Base-by-base conservation (phyloP, 2,888 invertebrate species). In the Pachliopta kotzebuea region DNA sequence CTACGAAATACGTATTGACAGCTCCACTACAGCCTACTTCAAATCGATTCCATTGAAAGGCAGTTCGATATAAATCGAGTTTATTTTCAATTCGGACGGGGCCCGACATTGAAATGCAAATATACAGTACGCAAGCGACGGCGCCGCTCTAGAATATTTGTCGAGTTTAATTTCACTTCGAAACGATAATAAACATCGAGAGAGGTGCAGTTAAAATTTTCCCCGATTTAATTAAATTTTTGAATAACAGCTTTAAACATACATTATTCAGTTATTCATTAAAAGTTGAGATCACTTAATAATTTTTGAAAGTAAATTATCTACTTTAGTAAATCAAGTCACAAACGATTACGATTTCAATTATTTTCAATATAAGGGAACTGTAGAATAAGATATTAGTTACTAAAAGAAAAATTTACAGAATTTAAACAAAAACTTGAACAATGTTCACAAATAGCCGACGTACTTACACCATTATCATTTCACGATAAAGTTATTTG, bases 61-160 rank as follows among this genome's bases (percentile, higher is more conserved):
- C 37, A n/a, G 37, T 56, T 58, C 59, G 42, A 55, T 45, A 63
- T 62, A 65, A 60, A 67, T 49, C 60, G 61, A 37, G 57, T 69
- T 66, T 67, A 67, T 65, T 67, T 72, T 68, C 71, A 69, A 74
- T 75, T 71, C 68, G 68, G 71, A 72, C 72, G 70, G 68, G 72
- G 67, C 56, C 72, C 72, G 72, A 71, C 69, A 74, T 74, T 74
- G 71, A 71, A 77, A 77, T 76, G 74, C 71, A 76, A 80, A 81
- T 65, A 58, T 76, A 71, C 67, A 66, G 67, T 63, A 62, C 66
- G 63, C 60, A 68, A 68, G 68, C 70, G 69, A 66, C 65, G 66
- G 68, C 70, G 65, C 68, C 67, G 66, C 73, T 64, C 68, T 66
- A 65, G 56, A 72, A 68, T 73, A 73, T 79, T 77, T 75, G 74